Base-by-base conservation (phyloP, 2,888 invertebrate species). In the Acanthosepion pharaonis region DNA sequence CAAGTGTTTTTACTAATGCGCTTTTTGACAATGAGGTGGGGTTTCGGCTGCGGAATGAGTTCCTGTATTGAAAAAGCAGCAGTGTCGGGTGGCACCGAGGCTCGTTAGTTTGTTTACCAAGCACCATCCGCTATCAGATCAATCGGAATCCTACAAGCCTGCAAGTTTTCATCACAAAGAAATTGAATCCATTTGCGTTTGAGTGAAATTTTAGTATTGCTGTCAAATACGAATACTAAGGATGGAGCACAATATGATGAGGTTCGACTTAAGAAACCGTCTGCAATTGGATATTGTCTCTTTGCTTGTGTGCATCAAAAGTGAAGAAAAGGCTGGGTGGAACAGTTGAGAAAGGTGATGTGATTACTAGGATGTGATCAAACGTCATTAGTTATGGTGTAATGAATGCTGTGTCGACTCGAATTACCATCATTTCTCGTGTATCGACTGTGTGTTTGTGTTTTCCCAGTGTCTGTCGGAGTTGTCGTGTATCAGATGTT, bases 61-160 rank as follows among this genome's bases (percentile, higher is more conserved):
- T 78, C 78, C n/a, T 78, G n/a, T 3, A 78, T 78, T 23, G 5
- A 78, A 78, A 78, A 9, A 78, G 28, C 78, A 78, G 78, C 5
- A 5, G n/a, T n/a, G 23, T 78, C 78, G 11, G n/a, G 15, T 78
- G 78, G n/a, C 78, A 78, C 3, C 33, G 78, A 78, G 78, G n/a
- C 78, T 78, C n/a, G 78, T 78, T n/a, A 78, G 78, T 78, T 78
- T 78, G 78, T 78, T 78, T 78, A 78, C n/a, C n/a, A 78, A 78
- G 15, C n/a, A 78, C 78, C 78, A 78, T 78, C 78, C 78, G 78
- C 78, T 11, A 78, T 78, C 78, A 78, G 78, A n/a, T 78, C 78
- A 78, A n/a, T 78, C 78, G 78, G 78, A 78, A 78, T 78, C n/a
- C 78, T 78, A 78, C 4, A 15, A 78, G 33, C 5, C 11, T 78